phyloP scores from a whole-genome alignment of 2,888 invertebrate genomes.

The Coenonympha arcania region DNA sequence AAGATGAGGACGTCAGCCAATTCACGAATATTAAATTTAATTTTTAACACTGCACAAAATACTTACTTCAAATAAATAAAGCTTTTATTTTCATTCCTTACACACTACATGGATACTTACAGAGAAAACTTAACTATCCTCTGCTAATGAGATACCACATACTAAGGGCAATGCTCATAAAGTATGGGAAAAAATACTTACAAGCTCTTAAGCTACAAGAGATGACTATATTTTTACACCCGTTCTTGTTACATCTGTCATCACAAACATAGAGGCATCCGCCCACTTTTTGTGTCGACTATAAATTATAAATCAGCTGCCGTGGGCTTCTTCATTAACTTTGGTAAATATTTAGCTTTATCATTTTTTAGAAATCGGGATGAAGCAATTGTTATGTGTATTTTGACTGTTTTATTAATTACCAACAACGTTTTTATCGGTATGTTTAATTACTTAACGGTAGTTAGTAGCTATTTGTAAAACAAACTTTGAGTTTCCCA shows the following conservation, averaged over 20 bases:
- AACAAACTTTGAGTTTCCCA: no score
- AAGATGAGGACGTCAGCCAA: no score
- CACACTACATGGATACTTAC: no score
- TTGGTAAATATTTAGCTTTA: constrained; percentile 20
- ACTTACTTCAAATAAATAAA: no score
- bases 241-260: constrained; percentile 36
- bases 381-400: constrained; percentile 10
- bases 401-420: not conserved
- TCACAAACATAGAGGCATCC: constrained; percentile 30
- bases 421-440: no score
- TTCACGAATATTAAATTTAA: no score
- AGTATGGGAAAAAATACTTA: not conserved
- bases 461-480: no score
- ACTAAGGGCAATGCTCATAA: no score
- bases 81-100: no score
- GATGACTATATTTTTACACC: constrained; percentile 25
- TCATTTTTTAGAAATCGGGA: constrained; percentile 11
- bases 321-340: constrained; percentile 23
- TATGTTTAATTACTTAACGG: no score
- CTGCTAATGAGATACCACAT: no score
- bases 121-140: not conserved
- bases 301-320: constrained; percentile 25
- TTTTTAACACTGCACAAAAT: no score
- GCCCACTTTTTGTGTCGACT: constrained; percentile 26
- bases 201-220: constrained; percentile 2